Conservation (phyloP, 37 sponge, comb jelly and placozoan genomes). For the Ephydatia muelleri region DNA sequence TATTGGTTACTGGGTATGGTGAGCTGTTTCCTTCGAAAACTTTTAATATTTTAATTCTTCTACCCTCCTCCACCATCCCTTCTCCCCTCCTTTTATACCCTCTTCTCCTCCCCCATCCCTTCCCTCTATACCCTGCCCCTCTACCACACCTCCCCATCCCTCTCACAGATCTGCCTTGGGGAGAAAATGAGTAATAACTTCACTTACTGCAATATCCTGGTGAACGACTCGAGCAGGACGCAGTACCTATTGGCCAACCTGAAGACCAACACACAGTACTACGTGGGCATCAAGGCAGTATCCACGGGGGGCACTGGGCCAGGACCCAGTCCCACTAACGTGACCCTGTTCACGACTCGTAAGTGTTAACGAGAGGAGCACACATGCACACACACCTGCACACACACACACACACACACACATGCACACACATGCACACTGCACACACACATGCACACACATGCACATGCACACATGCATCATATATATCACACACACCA, state of each 20-base stretch:
- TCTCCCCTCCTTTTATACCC: not conserved
- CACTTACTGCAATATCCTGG: not conserved
- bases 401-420: conserved; percentile 3
- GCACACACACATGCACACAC: conserved; percentile 16
- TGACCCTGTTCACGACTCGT: not conserved
- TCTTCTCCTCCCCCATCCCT: not conserved
- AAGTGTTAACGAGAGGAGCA: conserved; percentile 1
- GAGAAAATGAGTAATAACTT: not conserved
- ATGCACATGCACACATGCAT: not conserved
- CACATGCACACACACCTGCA: conserved; percentile 2
- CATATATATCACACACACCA: too few species aligned
- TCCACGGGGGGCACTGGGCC: not conserved
- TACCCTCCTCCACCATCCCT: too few species aligned
- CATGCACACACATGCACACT: not conserved
- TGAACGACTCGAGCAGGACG: not conserved
- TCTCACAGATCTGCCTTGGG: not conserved
- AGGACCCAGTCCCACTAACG: not conserved
- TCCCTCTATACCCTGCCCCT: not conserved
- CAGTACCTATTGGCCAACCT: not conserved
- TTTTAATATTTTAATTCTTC: too few species aligned
- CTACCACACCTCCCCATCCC: not conserved
- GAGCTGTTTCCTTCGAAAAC: not conserved
- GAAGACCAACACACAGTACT: not conserved
- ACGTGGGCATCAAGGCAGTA: not conserved
- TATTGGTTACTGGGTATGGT: conserved; percentile 14